phyloP scores from a whole-genome alignment of 2,797 vertebrate genomes.

The Emydoidea blandingii region DNA sequence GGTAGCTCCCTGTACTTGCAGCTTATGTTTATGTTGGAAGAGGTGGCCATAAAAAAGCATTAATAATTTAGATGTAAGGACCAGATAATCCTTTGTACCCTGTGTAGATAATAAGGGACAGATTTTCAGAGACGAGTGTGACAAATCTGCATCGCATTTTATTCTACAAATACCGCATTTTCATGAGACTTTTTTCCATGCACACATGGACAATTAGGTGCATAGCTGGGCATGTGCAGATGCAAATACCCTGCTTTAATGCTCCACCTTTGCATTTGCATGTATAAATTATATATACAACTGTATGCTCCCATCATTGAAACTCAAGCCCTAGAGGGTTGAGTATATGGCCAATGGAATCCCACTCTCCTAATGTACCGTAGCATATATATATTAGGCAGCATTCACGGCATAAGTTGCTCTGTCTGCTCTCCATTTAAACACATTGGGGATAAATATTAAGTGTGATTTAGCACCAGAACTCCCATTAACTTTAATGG shows the following conservation, averaged over 20 bases:
- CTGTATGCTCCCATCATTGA: fast-evolving
- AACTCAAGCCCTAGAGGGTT: background rate
- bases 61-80: background rate
- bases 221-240: background rate
- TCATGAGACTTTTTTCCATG: background rate
- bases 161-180: background rate
- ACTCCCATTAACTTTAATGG: constrained; percentile 69
- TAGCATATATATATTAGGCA: constrained; percentile 27
- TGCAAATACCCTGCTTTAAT: background rate
- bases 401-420: constrained; percentile 45
- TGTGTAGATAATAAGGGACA: background rate
- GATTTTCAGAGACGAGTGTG: background rate
- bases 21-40: background rate
- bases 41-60: background rate
- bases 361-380: constrained; percentile 8
- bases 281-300: background rate
- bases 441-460: constrained; percentile 62
- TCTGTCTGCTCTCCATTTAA: constrained; percentile 61
- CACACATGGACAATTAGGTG: background rate
- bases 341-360: background rate
- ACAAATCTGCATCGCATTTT: fast-evolving
- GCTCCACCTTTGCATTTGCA: background rate
- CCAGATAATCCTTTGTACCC: background rate
- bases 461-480: constrained; percentile 58
- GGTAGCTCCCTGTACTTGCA: fast-evolving